A percentile compares a stretch with the other conserved stretches of the same genome.
These are phyloP conservation scores for Harlomillsia oculata DNA, from an alignment of 1,140 invertebrate genomes.

Conservation along the genomic window DNA sequence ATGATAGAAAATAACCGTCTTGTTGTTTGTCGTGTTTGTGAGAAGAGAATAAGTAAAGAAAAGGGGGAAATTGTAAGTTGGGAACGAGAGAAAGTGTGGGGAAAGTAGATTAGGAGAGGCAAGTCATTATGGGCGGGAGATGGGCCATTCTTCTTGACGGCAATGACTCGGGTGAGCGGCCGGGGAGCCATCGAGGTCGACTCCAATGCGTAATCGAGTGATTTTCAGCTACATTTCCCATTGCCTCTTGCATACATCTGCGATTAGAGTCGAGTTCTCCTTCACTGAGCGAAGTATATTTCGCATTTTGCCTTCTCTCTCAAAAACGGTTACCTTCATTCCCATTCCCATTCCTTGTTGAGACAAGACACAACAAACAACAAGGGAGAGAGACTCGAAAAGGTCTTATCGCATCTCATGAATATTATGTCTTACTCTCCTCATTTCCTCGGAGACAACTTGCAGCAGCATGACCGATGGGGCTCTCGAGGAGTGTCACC, in stretches of 20 bases:
- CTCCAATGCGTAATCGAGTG: conserved; percentile 33
- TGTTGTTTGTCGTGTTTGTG: too few relatives aligned
- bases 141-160: conserved; percentile 33
- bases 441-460: neutral
- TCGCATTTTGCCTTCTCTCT: neutral
- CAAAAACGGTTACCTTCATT: neutral
- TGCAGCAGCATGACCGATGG: neutral
- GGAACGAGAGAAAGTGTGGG: conserved; percentile 29
- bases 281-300: neutral
- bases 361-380: too few relatives aligned
- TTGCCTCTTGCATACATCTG: conserved; percentile 31
- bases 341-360: conserved; percentile 14
- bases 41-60: conserved; percentile 15
- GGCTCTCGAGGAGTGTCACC: neutral
- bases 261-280: conserved; percentile 14
- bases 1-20: too few relatives aligned
- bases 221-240: conserved; percentile 35
- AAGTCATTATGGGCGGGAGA: conserved; percentile 27
- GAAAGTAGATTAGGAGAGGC: conserved; percentile 32
- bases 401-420: conserved; percentile 9
- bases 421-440: conserved; percentile 13
- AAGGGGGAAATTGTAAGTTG: conserved; percentile 21
- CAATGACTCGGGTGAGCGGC: conserved; percentile 26
- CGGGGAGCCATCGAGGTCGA: conserved; percentile 23
- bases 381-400: too few relatives aligned